Conservation (phyloP, 2,113 vertebrate genomes). For the Takifugu bimaculatus region DNA sequence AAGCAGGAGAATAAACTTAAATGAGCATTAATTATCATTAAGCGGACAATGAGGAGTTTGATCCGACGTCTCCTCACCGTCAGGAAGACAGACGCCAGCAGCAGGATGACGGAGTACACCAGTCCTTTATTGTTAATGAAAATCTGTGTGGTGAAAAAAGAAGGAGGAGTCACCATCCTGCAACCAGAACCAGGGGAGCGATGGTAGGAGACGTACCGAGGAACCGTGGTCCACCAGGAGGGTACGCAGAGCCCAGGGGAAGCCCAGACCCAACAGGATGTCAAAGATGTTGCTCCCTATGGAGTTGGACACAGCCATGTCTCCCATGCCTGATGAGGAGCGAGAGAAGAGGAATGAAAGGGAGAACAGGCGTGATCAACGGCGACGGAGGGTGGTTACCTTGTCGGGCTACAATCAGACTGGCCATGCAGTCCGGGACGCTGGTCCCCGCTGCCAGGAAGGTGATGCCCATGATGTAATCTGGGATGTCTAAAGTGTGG, state of each 20-base stretch:
- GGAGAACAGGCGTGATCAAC: neutral
- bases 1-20: neutral
- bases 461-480: slow-evolving; percentile 82
- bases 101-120: slow-evolving; percentile 78
- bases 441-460: slow-evolving; percentile 81
- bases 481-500: slow-evolving; percentile 76
- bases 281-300: slow-evolving; percentile 82
- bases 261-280: slow-evolving; percentile 78
- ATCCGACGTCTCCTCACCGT: slow-evolving; percentile 62
- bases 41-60: neutral
- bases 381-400: slow-evolving; percentile 46
- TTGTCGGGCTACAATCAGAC: slow-evolving; percentile 79
- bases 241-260: slow-evolving; percentile 78
- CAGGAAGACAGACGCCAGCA: slow-evolving; percentile 78
- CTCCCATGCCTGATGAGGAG: slow-evolving; percentile 72
- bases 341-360: neutral
- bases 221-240: slow-evolving; percentile 76
- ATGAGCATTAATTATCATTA: too few species aligned
- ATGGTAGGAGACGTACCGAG: slow-evolving; percentile 48
- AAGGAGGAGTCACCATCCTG: slow-evolving; percentile 5
- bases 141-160: slow-evolving; percentile 53
- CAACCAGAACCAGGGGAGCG: neutral
- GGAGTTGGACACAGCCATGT: slow-evolving; percentile 82
- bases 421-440: slow-evolving; percentile 81
- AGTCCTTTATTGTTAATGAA: slow-evolving; percentile 79